Conservation (phyloP, 2,113 vertebrate species). For the Lamprotornis superbus region DNA sequence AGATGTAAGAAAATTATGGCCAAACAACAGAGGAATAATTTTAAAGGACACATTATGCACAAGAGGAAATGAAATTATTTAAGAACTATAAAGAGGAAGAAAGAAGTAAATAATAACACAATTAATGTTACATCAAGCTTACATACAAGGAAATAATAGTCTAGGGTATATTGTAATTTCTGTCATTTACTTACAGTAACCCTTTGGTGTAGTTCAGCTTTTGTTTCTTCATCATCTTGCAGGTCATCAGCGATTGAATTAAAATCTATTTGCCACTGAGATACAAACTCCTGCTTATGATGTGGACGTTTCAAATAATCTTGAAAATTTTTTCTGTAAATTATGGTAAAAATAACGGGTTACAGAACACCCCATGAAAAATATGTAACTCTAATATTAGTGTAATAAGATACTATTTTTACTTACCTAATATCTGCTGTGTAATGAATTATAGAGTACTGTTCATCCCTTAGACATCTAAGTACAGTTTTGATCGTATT, state of each 20-base stretch:
- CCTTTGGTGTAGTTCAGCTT: slow-evolving; percentile 88
- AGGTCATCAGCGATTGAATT: slow-evolving; percentile 84
- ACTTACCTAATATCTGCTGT: slow-evolving; percentile 81
- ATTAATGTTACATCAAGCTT: background rate
- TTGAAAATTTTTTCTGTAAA: slow-evolving; percentile 81
- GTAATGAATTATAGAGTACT: slow-evolving; percentile 68
- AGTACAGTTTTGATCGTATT: slow-evolving; percentile 79
- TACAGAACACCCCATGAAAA: background rate
- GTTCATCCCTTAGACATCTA: slow-evolving; percentile 79
- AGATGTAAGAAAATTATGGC: background rate
- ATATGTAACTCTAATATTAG: background rate
- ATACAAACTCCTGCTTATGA: slow-evolving; percentile 86
- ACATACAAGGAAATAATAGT: background rate
- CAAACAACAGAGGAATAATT: background rate
- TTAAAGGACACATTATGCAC: background rate
- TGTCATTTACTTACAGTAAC: slow-evolving; percentile 79
- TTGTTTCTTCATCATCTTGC: slow-evolving; percentile 85
- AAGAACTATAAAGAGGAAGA: background rate
- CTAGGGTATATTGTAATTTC: background rate
- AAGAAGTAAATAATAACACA: background rate
- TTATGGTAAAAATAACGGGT: background rate
- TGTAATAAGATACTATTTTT: background rate
- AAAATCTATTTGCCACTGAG: slow-evolving; percentile 87
- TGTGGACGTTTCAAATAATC: slow-evolving; percentile 82
- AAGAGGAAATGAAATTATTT: background rate